Base-by-base conservation (phyloP, 2,888 invertebrate species). In the Netelia virgata region DNA sequence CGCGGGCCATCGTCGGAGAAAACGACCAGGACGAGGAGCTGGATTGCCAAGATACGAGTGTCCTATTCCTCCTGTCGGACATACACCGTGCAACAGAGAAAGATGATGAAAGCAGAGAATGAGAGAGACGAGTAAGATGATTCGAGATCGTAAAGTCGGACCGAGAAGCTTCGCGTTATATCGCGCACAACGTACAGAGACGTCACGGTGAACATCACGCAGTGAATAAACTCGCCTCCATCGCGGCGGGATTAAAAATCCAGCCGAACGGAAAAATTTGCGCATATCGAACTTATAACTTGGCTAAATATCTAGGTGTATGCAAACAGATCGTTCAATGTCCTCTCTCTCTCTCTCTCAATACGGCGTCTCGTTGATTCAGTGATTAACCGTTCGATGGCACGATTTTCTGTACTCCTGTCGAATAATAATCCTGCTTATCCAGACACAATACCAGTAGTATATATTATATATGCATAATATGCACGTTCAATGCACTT, bases 1-100 rank as follows among this genome's bases (percentile, higher is more conserved):
- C 50, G 28, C 36, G 55, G 36, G 23, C 41, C 14, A 70, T 75
- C 50, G 66, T 61, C 74, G 74, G 53, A 63, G 75, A 72, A 73
- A 72, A 80, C 66, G 55, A 63, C 69, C 73, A 61, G 61, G 50
- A 66, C 23, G 68, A 59, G 18, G 20, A 70, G 23, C 36, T 59
- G 75, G 74, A 83, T 78, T 64, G 79, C 64, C 64, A 74, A 74
- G 74, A 70, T 79, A 79, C 69, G 74, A 83, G 82, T 82, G 70
- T 75, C 28, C 53, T 69, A 36, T 70, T 23, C 64, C 41, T 23
- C 20, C n/a, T 10, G 55, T 69, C 50, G 36, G 69, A 77, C 47
- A 69, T 69, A 1, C 50, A 8, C 1, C 28, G 14, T 36, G 47
- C 16, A 28, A 61, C 36, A 69, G 10, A 68, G 55, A 47, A 6